A percentile compares a stretch with the other conserved stretches of the same genome.
phyloP scores from a whole-genome alignment of 1,140 invertebrate species.

The Drosophila guanche region DNA sequence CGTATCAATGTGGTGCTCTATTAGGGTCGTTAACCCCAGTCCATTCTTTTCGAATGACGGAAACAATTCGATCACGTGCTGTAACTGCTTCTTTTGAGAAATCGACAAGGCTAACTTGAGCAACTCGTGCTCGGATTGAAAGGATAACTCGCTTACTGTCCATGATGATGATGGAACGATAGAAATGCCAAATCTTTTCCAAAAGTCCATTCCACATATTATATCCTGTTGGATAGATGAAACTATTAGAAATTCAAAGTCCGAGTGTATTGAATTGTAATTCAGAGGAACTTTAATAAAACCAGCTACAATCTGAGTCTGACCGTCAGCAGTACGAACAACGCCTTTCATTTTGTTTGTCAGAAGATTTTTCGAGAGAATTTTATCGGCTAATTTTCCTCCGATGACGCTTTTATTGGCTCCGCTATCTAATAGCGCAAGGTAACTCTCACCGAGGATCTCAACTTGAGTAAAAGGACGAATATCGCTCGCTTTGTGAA shows the following conservation, averaged over 20 bases:
- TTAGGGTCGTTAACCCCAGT: background rate
- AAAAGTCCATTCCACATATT: constrained; percentile 37
- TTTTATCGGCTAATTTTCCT: background rate
- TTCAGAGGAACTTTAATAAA: background rate
- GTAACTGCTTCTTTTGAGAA: background rate
- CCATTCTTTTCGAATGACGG: background rate
- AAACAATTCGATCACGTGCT: constrained; percentile 3
- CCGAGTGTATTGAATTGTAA: constrained; percentile 9
- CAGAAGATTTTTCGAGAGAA: background rate
- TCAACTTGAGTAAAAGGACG: constrained; percentile 15
- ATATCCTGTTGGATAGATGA: constrained; percentile 15
- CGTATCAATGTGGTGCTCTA: constrained; percentile 14
- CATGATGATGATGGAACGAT: background rate
- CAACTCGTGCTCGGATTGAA: no score
- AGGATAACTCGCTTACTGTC: no score
- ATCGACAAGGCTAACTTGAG: background rate
- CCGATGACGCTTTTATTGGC: constrained; percentile 30
- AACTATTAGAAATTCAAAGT: constrained; percentile 24
- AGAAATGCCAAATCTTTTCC: constrained; percentile 15
- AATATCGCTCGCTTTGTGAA: constrained; percentile 12
- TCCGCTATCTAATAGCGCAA: constrained; percentile 17
- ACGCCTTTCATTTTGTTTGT: constrained; percentile 4
- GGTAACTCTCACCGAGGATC: background rate
- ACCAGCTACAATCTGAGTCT: constrained; percentile 5
- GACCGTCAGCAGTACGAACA: constrained; percentile 22